phyloP scores from a whole-genome alignment of 2,888 invertebrate genomes.

The Mythimna lalbum region DNA sequence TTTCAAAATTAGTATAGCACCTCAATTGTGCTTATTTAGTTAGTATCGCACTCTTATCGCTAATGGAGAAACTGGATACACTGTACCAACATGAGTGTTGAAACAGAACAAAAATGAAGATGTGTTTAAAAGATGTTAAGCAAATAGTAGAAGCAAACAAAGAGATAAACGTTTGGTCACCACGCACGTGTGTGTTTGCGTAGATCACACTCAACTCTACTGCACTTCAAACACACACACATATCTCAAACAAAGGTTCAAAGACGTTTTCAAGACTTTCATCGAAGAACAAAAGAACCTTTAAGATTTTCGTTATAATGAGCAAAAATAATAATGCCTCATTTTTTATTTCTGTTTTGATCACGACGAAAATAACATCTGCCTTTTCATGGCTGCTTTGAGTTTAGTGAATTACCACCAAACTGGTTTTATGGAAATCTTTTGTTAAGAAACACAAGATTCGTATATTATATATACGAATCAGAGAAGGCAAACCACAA shows the following conservation, averaged over 20 bases:
- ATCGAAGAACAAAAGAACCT: constrained; percentile 63
- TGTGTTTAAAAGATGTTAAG: constrained; percentile 71
- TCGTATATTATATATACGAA: constrained; percentile 55
- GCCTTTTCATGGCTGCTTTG: constrained; percentile 64
- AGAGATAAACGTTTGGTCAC: constrained; percentile 78
- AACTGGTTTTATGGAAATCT: constrained; percentile 73
- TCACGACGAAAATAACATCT: constrained; percentile 73
- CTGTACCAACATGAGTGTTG: constrained; percentile 44
- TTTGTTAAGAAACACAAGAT: constrained; percentile 68
- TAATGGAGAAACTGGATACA: constrained; percentile 51
- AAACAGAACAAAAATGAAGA: constrained; percentile 60
- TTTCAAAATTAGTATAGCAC: constrained; percentile 40
- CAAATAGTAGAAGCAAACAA: constrained; percentile 76
- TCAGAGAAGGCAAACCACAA: constrained; percentile 51
- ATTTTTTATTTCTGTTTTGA: constrained; percentile 66
- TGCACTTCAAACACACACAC: constrained; percentile 63
- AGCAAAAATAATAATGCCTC: constrained; percentile 67
- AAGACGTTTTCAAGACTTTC: constrained; percentile 46
- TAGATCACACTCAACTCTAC: constrained; percentile 68
- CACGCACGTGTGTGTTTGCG: constrained; percentile 82
- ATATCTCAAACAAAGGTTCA: constrained; percentile 61
- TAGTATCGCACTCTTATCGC: constrained; percentile 39
- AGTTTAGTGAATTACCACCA: constrained; percentile 68
- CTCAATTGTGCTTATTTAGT: constrained; percentile 31
- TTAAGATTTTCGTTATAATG: constrained; percentile 59